A percentile compares a stretch with the other conserved stretches of the same genome.
Conservation (phyloP, 2,113 vertebrate species). For the Scortum barcoo region DNA sequence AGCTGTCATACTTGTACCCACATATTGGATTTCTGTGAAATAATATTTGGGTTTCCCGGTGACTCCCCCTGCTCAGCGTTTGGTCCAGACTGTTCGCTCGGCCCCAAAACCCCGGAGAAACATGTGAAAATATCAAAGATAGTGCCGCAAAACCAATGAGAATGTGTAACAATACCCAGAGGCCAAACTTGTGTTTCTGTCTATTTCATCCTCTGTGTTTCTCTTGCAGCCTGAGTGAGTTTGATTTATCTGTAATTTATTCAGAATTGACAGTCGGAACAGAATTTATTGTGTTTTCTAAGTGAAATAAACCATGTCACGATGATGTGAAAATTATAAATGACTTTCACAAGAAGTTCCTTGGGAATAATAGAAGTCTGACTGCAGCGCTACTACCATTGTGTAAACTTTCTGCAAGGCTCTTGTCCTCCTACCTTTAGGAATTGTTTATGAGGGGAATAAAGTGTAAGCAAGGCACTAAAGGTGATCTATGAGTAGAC, state of each 20-base stretch:
- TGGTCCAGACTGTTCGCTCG: conserved; percentile 60
- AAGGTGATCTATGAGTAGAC: conserved; percentile 47
- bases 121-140: conserved; percentile 74
- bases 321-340: conserved; percentile 47
- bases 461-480: conserved; percentile 29
- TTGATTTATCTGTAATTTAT: conserved; percentile 65
- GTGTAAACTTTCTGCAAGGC: conserved; percentile 11
- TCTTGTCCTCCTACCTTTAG: conserved; percentile 16
- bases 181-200: conserved; percentile 54
- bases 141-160: conserved; percentile 58
- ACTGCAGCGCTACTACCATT: conserved; percentile 6
- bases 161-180: conserved; percentile 69
- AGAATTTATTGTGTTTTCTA: conserved; percentile 43
- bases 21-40: conserved; percentile 78
- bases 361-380: conserved; percentile 44
- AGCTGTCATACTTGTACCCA: conserved; percentile 77
- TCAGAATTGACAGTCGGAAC: conserved; percentile 35
- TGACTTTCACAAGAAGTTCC: conserved; percentile 39
- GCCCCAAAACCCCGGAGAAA: conserved; percentile 50
- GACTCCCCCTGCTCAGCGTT: conserved; percentile 60
- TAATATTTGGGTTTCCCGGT: conserved; percentile 81
- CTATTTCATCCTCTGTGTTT: conserved; percentile 43
- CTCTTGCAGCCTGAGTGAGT: conserved; percentile 31
- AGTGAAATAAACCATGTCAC: conserved; percentile 52
- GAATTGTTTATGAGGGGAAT: conserved; percentile 40